These are phyloP conservation scores for Eurosta solidaginis DNA, from an alignment of 1,140 invertebrate genomes.

Conservation along the genomic window DNA sequence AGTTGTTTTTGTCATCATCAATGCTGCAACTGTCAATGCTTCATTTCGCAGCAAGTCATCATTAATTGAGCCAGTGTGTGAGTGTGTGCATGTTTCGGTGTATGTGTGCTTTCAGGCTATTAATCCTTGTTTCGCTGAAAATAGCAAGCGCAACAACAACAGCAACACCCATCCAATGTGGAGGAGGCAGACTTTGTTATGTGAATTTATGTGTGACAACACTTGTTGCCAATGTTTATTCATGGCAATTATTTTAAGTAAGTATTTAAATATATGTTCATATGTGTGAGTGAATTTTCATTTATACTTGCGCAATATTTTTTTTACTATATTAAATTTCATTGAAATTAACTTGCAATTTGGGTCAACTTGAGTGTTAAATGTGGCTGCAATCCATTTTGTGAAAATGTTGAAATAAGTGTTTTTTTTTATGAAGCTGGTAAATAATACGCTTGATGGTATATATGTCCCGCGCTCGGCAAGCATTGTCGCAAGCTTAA, in stretches of 20 bases:
- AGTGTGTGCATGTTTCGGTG: neutral
- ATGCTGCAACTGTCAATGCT: neutral
- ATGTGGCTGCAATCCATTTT: neutral
- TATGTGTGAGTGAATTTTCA: neutral
- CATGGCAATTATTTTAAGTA: neutral
- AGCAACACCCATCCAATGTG: neutral
- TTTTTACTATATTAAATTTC: no score
- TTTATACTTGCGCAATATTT: neutral
- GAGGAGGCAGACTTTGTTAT: neutral
- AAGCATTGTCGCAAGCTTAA: no score
- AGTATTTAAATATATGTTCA: no score
- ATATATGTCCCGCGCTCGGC: no score
- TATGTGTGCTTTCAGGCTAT: neutral
- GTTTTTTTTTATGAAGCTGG: neutral
- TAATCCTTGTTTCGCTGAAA: neutral
- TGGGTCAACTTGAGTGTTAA: slow-evolving; percentile 25
- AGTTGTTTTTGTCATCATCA: neutral
- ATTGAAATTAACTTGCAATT: slow-evolving; percentile 16
- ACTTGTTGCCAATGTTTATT: no score
- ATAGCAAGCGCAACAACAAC: neutral
- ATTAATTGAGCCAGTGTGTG: neutral
- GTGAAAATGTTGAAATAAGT: neutral
- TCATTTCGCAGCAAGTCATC: neutral
- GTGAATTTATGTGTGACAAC: neutral
- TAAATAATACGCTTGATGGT: neutral